A percentile compares a stretch with the other conserved stretches of the same genome.
These are phyloP conservation scores for Sitophilus oryzae DNA, from an alignment of 1,140 invertebrate genomes.

Conservation along the genomic window DNA sequence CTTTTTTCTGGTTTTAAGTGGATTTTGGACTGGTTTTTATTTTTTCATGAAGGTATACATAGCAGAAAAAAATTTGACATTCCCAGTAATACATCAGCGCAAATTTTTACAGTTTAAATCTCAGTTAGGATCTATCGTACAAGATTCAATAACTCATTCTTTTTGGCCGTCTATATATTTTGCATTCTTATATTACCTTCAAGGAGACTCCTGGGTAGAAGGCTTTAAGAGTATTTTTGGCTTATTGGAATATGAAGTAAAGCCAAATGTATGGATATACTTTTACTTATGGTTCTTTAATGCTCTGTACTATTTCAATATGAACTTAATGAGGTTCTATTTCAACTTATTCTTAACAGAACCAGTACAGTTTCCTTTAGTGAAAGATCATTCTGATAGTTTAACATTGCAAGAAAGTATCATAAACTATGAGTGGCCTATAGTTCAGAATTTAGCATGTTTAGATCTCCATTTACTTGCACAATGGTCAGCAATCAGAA, in stretches of 20 bases:
- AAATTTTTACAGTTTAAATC: conserved; percentile 59
- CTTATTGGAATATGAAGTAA: conserved; percentile 48
- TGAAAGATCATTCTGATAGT: conserved; percentile 34
- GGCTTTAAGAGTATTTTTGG: conserved; percentile 47
- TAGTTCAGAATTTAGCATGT: conserved; percentile 65
- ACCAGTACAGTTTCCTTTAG: conserved; percentile 55
- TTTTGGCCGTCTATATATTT: conserved; percentile 58
- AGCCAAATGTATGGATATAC: conserved; percentile 52
- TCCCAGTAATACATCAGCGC: conserved; percentile 61
- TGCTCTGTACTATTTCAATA: conserved; percentile 60
- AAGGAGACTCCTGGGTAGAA: conserved; percentile 46
- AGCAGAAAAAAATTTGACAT: conserved; percentile 52
- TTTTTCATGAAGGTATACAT: conserved; percentile 56
- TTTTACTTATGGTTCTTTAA: conserved; percentile 62
- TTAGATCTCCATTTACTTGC: conserved; percentile 60
- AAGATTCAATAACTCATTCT: conserved; percentile 52
- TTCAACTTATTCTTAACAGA: conserved; percentile 66
- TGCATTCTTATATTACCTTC: conserved; percentile 53
- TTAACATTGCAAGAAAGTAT: conserved; percentile 53
- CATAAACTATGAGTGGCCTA: conserved; percentile 50
- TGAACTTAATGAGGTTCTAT: conserved; percentile 60
- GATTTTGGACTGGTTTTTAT: conserved; percentile 63
- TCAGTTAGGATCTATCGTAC: conserved; percentile 50
- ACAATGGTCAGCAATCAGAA: conserved; percentile 51
- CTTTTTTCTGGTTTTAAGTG: conserved; percentile 58